These are phyloP conservation scores for Pan troglodytes DNA, from an alignment of 2,113 vertebrate genomes.

Conservation along the genomic window DNA sequence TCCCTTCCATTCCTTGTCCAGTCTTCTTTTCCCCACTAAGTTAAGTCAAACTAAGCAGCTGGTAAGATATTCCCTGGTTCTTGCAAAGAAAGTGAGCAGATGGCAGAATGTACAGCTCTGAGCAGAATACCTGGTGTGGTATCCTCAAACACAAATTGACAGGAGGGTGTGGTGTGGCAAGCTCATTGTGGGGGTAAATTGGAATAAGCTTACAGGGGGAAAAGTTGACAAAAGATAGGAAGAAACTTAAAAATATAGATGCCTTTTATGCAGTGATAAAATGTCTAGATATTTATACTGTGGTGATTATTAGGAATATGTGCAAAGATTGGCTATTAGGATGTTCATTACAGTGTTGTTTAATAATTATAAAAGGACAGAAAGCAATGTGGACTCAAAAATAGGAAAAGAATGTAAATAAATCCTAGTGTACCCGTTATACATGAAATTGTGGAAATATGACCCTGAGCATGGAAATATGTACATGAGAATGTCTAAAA, in stretches of 20 bases:
- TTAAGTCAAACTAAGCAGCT: too few relatives aligned
- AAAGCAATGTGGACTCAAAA: not conserved
- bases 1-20: not conserved
- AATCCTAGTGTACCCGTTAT: not conserved
- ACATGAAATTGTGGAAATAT: not conserved
- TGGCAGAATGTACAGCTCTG: not conserved
- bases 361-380: not conserved
- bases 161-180: not conserved
- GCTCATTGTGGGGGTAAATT: fast-evolving
- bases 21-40: too few relatives aligned
- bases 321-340: not conserved
- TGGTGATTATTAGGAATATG: too few relatives aligned
- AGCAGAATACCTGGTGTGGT: too few relatives aligned
- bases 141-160: not conserved
- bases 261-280: not conserved
- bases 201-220: not conserved
- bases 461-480: too few relatives aligned
- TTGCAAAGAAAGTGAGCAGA: not conserved
- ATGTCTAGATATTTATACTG: not conserved
- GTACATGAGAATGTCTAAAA: not conserved
- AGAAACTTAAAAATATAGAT: not conserved
- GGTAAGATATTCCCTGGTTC: not conserved
- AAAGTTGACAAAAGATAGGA: not conserved
- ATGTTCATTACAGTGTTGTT: not conserved
- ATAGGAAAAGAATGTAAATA: not conserved